phyloP scores from a whole-genome alignment of 2,797 vertebrate genomes.

The Chelon auratus region DNA sequence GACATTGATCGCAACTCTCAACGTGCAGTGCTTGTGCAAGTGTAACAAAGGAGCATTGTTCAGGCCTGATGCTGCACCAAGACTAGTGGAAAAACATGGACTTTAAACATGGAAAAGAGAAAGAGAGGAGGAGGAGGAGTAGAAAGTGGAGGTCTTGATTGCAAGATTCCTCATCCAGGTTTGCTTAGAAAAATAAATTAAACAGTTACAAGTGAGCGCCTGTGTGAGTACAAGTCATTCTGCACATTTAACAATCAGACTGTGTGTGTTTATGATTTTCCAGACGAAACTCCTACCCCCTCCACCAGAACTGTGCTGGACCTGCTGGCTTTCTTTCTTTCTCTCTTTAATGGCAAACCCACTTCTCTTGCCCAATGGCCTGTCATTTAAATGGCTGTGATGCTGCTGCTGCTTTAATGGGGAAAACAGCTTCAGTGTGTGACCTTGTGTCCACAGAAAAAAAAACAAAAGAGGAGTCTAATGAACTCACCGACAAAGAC shows the following conservation, averaged over 20 bases:
- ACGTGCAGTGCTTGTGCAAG: slow-evolving; percentile 15
- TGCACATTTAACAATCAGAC: slow-evolving; percentile 34
- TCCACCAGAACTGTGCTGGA: slow-evolving; percentile 22
- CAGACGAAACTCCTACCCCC: slow-evolving; percentile 20
- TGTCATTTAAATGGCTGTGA: slow-evolving; percentile 21
- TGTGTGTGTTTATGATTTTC: slow-evolving; percentile 33
- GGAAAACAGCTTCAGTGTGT: slow-evolving; percentile 8
- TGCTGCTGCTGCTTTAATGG: slow-evolving; percentile 11
- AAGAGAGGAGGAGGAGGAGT: not conserved
- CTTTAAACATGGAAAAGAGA: slow-evolving; percentile 55
- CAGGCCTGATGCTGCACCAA: not conserved
- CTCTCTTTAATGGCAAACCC: slow-evolving; percentile 22
- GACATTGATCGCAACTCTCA: slow-evolving; percentile 51
- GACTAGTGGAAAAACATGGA: slow-evolving; percentile 53
- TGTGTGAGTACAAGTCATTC: slow-evolving; percentile 25
- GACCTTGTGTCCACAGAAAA: not conserved
- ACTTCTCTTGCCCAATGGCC: slow-evolving; percentile 23
- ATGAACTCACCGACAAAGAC: too few relatives aligned
- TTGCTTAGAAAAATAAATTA: slow-evolving; percentile 70
- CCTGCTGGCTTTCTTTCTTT: slow-evolving; percentile 3
- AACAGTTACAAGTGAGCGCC: slow-evolving; percentile 25
- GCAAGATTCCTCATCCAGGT: slow-evolving; percentile 66
- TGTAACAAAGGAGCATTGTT: slow-evolving; percentile 71
- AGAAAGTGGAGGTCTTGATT: slow-evolving; percentile 56
- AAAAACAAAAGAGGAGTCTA: too few relatives aligned